Base-by-base conservation (phyloP, 30 jellyfish, hydroid and myxozoan genomes). In the Aurelia aurita complex sp. Pacific region DNA sequence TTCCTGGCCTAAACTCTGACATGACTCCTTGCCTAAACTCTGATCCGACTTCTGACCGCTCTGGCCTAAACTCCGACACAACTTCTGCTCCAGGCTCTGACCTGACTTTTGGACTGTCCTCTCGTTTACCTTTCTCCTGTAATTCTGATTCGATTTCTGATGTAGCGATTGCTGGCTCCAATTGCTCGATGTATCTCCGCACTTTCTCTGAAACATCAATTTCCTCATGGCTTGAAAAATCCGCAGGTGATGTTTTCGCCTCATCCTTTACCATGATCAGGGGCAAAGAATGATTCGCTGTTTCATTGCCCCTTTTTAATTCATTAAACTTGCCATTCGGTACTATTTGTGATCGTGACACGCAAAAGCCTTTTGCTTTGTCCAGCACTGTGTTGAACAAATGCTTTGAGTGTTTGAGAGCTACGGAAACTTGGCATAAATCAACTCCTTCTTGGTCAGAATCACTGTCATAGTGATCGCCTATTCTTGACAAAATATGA, bases 151-250 rank as follows among this genome's bases (percentile, higher is more conserved):
- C 32, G 19, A 2, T 38, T 75, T 57, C 46, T 23, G 12, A 57
- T 62, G n/a, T 34, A 46, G 57, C 1, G 1, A 46, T 46, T 13
- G 13, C 14, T 46, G 57, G 12, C 14, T 77, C 76, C 57, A 61
- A 23, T 10, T 66, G 38, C 23, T 42, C 77, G 17, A 79, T 79
- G 72, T 79, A 79, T 6, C 68, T 79, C 1, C 53, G 89, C 10
- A 79, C 89, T 40, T 66, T 79, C 57, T 79, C 89, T 11, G 36
- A 79, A 4, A 79, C 18, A 17, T 42, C 79, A 3, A 79, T 23
- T 51, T 64, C 80, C 43, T 79, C 74, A 10, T 35, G 80, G 35
- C 67, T 12, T 19, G 23, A 62, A 13, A 46, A 46, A 6, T 46
- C 57, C 57, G 57, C 57, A 36, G 67, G 66, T 10, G 15, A 35